Conservation (phyloP, 2,888 invertebrate genomes). For the Melanchra persicariae region DNA sequence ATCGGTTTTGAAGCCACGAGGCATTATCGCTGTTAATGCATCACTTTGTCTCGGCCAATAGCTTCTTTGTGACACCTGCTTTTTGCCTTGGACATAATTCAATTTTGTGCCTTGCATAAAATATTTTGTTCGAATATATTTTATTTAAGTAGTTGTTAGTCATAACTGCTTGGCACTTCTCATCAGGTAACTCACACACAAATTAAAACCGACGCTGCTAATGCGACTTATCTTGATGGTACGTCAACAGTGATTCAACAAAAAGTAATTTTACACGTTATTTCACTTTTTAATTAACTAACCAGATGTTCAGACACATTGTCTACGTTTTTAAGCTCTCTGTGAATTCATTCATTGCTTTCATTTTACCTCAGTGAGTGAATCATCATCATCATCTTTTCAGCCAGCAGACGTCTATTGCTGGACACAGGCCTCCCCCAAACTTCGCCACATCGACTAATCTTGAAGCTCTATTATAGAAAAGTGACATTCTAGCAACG, state of each 20-base stretch:
- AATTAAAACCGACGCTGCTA: slow-evolving; percentile 11
- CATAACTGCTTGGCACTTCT: slow-evolving; percentile 5
- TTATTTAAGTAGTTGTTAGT: no score
- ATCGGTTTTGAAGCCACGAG: no score
- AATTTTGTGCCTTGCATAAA: no score
- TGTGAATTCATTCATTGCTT: neutral
- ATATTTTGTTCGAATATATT: no score
- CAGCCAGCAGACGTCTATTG: neutral
- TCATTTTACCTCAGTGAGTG: neutral
- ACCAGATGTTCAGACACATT: neutral
- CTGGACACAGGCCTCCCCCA: neutral
- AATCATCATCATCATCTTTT: neutral
- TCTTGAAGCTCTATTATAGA: neutral
- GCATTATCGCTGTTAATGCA: no score
- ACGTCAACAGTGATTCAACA: slow-evolving; percentile 14
- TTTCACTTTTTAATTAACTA: slow-evolving; percentile 15
- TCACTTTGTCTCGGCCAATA: no score
- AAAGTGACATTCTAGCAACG: no score
- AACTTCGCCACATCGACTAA: neutral
- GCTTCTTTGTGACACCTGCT: no score
- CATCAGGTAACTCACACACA: slow-evolving; percentile 21
- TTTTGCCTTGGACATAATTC: no score
- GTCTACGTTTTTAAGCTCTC: neutral
- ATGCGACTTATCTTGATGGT: slow-evolving; percentile 38
- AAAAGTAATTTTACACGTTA: slow-evolving; percentile 13